These are phyloP conservation scores for Coenonympha arcania DNA, from an alignment of 2,888 invertebrate species.

Conservation along the genomic window DNA sequence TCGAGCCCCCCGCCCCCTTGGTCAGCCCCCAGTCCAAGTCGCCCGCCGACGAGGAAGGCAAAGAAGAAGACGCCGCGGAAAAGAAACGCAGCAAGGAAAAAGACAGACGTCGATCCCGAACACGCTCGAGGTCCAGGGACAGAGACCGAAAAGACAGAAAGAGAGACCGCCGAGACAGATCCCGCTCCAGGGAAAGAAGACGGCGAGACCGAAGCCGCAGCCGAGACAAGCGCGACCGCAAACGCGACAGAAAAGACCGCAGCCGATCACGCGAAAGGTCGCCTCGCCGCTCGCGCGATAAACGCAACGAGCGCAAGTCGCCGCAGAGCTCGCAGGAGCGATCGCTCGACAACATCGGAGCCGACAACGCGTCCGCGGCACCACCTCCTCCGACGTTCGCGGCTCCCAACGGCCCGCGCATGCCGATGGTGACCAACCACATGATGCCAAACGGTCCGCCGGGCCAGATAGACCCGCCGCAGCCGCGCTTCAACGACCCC, in stretches of 20 bases:
- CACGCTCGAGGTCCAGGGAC: conserved; percentile 49
- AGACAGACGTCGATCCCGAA: conserved; percentile 44
- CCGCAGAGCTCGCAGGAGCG: conserved; percentile 47
- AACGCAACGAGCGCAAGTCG: conserved; percentile 60
- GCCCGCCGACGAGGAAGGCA: conserved; percentile 44
- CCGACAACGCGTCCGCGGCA: not conserved
- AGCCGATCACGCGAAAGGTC: conserved; percentile 74
- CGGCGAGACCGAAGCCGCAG: conserved; percentile 76
- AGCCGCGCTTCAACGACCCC: conserved; percentile 47
- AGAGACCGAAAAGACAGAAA: conserved; percentile 62
- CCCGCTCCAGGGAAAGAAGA: conserved; percentile 75
- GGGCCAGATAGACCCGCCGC: conserved; percentile 14
- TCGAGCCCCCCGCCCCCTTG: conserved; percentile 57
- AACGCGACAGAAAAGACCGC: conserved; percentile 69
- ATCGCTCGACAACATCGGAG: conserved; percentile 26
- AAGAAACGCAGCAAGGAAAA: conserved; percentile 47
- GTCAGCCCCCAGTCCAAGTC: conserved; percentile 44
- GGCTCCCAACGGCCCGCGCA: conserved; percentile 26
- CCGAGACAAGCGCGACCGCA: conserved; percentile 67
- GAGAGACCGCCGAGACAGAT: conserved; percentile 66
- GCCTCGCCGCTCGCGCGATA: conserved; percentile 68
- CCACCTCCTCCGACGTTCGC: conserved; percentile 8
- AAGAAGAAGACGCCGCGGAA: conserved; percentile 45
- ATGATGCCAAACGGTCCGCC: conserved; percentile 34
- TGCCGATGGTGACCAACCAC: conserved; percentile 31